Percentiles rank a stretch among this genome's conserved stretches.
Conservation (phyloP, 1,140 invertebrate genomes). For the Leguminivora glycinivorella region DNA sequence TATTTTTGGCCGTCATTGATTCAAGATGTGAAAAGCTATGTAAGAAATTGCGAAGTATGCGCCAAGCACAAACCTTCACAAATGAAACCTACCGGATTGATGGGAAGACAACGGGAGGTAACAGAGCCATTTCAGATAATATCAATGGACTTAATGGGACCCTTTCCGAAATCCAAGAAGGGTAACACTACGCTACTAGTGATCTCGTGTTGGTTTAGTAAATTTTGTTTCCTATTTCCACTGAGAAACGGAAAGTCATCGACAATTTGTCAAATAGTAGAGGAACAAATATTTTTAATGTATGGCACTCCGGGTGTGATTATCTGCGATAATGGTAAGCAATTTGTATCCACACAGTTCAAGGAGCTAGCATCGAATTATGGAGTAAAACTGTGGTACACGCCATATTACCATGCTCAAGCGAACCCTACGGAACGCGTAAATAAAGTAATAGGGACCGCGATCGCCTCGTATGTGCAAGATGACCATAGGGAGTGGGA, state of each 20-base stretch:
- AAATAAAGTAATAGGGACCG: conserved; percentile 42
- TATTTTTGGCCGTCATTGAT: conserved; percentile 15
- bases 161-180: not conserved
- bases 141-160: conserved; percentile 26
- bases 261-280: not conserved
- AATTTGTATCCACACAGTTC: not conserved
- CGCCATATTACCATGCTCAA: conserved; percentile 21
- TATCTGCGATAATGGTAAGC: conserved; percentile 24
- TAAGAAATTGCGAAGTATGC: conserved; percentile 1
- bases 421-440: not conserved
- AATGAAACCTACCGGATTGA: not conserved
- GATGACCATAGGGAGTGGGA: conserved; percentile 53
- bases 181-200: conserved; percentile 7
- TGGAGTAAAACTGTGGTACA: not conserved
- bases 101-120: conserved; percentile 3
- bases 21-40: conserved; percentile 14
- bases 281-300: too few relatives aligned
- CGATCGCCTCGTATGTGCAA: conserved; percentile 44
- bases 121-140: conserved; percentile 13
- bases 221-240: conserved; percentile 12
- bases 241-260: conserved; percentile 12
- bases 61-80: not conserved
- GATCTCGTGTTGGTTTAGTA: conserved; percentile 18
- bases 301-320: not conserved
- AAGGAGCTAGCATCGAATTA: not conserved